These are phyloP conservation scores for Belonocnema kinseyi DNA, from an alignment of 1,140 invertebrate genomes.

Conservation along the genomic window DNA sequence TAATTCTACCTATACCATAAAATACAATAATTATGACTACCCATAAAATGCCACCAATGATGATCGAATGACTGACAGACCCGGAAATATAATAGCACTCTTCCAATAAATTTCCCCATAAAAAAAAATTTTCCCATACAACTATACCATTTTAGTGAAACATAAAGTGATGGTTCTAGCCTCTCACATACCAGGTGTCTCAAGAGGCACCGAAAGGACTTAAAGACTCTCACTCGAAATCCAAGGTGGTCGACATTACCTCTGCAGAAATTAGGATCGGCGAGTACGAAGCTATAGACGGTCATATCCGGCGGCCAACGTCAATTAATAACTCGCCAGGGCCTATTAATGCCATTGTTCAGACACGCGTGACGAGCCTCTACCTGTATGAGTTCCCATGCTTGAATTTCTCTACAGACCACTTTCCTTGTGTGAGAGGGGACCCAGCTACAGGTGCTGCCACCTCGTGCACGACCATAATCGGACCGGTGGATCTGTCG, in stretches of 20 bases:
- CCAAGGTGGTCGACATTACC: constrained; percentile 55
- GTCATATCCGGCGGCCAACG: constrained; percentile 73
- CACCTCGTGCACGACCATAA: constrained; percentile 64
- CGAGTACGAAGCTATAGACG: constrained; percentile 70
- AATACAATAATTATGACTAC: neutral
- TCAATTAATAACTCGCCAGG: constrained; percentile 74
- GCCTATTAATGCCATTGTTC: constrained; percentile 75
- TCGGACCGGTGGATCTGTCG: constrained; percentile 68
- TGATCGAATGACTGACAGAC: neutral
- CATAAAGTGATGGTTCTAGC: neutral
- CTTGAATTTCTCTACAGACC: constrained; percentile 52
- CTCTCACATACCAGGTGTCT: constrained; percentile 41
- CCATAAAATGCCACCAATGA: neutral
- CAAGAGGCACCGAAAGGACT: constrained; percentile 38
- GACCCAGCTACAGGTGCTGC: constrained; percentile 68
- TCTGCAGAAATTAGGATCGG: constrained; percentile 63
- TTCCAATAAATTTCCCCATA: neutral
- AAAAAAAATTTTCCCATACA: neutral
- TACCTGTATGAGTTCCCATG: constrained; percentile 51
- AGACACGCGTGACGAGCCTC: constrained; percentile 73
- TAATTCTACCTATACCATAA: too few species aligned
- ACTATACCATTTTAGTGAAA: neutral
- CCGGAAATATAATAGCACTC: neutral
- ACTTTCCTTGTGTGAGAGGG: constrained; percentile 46
- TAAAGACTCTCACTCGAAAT: constrained; percentile 42